Evolutionary conservation across 2,888 invertebrate genomes (phyloP).

Genomic region (Tenthredo amoena): DNA sequence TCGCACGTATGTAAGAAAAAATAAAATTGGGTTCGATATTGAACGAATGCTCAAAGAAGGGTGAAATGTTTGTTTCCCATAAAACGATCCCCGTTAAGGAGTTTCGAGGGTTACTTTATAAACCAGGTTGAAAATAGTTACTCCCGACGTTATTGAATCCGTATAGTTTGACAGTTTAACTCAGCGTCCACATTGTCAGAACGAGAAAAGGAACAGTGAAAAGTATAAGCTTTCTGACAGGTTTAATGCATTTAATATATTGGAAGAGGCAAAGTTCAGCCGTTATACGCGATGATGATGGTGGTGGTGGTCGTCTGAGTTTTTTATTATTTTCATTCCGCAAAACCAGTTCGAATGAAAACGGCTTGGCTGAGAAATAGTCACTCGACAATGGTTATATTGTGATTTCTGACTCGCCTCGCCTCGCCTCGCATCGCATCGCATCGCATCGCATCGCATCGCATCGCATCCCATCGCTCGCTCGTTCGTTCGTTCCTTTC

Average conservation of each 20-base stretch:
- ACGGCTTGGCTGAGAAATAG: slow-evolving; percentile 34
- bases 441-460: neutral
- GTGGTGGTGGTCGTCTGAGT: neutral
- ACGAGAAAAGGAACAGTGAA: neutral
- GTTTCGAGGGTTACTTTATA: no score
- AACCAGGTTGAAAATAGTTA: neutral
- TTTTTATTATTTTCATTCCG: slow-evolving; percentile 31
- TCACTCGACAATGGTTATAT: slow-evolving; percentile 35
- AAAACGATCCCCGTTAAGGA: no score
- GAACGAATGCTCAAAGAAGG: neutral
- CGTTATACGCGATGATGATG: neutral
- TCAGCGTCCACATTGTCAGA: neutral
- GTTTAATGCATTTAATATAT: slow-evolving; percentile 14
- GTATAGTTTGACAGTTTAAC: neutral
- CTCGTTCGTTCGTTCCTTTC: slow-evolving; percentile 19
- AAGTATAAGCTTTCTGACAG: neutral
- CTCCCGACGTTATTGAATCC: neutral
- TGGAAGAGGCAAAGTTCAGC: slow-evolving; percentile 14
- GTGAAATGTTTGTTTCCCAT: no score
- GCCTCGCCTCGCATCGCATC: neutral
- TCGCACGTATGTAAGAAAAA: neutral
- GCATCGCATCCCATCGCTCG: neutral
- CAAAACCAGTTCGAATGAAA: slow-evolving; percentile 40
- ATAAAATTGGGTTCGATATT: neutral
- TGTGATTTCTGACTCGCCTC: slow-evolving; percentile 32